phyloP scores from a whole-genome alignment of 2,113 vertebrate species.

The Trogon melanurus region DNA sequence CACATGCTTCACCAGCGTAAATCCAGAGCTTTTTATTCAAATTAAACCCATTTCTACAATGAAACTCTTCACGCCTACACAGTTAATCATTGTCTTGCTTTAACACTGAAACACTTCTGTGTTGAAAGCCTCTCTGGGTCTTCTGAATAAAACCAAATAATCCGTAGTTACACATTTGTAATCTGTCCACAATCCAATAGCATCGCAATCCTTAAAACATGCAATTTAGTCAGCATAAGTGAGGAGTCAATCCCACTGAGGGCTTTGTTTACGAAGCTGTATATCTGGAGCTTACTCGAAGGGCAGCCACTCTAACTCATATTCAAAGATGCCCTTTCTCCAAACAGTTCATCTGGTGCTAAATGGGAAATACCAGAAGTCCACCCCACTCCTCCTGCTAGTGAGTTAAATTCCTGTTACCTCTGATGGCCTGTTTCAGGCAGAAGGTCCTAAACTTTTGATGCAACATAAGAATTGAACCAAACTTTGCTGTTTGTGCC shows the following conservation, averaged over 20 bases:
- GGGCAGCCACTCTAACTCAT: not conserved
- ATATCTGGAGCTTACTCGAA: not conserved
- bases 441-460: not conserved
- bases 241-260: not conserved
- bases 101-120: not conserved
- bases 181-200: not conserved
- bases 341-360: not conserved
- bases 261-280: not conserved
- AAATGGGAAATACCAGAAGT: not conserved
- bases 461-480: not conserved
- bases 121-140: not conserved
- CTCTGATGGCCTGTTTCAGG: not conserved
- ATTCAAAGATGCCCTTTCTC: not conserved
- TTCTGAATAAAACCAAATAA: not conserved
- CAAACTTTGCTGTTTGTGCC: not conserved
- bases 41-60: not conserved
- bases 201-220: not conserved
- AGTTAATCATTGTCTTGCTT: not conserved
- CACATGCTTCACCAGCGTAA: not conserved
- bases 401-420: not conserved
- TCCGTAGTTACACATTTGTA: not conserved
- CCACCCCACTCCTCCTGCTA: not conserved
- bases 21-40: not conserved
- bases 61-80: not conserved
- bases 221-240: not conserved